phyloP scores from a whole-genome alignment of 2,113 vertebrate genomes.

The Megaceryle maxima region DNA sequence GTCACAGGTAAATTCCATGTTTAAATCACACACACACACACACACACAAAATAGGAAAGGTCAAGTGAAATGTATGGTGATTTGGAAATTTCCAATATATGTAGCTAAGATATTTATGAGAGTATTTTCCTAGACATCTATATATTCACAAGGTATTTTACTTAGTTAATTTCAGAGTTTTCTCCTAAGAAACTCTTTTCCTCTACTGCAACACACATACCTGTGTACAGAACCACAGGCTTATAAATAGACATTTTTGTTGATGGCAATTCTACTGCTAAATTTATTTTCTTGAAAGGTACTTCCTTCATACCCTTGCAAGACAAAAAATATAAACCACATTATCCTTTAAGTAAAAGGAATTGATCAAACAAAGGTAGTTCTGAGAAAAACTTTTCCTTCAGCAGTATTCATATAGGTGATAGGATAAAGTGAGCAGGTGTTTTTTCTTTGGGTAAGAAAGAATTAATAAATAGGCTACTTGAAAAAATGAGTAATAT shows the following conservation, averaged over 20 bases:
- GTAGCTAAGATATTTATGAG: background rate
- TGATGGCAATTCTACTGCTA: background rate
- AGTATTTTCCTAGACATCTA: background rate
- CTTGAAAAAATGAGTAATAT: background rate
- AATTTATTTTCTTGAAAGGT: background rate
- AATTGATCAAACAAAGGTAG: background rate
- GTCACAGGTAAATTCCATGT: background rate
- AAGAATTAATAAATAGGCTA: background rate
- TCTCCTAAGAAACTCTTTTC: background rate
- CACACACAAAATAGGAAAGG: background rate
- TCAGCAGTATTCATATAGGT: background rate
- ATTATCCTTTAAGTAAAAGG: slow-evolving; percentile 38
- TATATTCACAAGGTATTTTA: background rate
- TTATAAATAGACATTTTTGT: background rate
- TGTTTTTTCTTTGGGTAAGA: background rate
- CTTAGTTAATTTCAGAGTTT: background rate
- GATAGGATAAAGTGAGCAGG: background rate
- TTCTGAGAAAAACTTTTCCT: background rate
- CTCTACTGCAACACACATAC: background rate
- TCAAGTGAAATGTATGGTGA: background rate
- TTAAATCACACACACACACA: background rate
- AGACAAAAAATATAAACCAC: background rate
- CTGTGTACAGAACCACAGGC: background rate
- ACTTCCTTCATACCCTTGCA: background rate
- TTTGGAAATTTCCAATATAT: background rate